These are phyloP conservation scores for Acanthopleura granulata DNA, from an alignment of 2,888 invertebrate species.

Conservation along the genomic window DNA sequence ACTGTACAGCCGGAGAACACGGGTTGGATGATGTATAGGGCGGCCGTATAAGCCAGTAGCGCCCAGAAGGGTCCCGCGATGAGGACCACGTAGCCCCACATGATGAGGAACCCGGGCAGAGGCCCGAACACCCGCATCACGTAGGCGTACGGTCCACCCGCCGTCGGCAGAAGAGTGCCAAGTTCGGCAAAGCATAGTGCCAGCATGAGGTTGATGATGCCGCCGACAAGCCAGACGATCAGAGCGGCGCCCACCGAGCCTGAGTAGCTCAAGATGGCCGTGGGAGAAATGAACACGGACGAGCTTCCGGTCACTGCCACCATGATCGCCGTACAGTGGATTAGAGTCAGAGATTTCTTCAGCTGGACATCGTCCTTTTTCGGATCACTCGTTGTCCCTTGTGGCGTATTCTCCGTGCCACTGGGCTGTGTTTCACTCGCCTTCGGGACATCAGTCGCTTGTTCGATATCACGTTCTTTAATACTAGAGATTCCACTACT, in stretches of 20 bases:
- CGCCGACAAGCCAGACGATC: constrained; percentile 95
- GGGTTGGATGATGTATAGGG: constrained; percentile 59
- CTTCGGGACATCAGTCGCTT: neutral
- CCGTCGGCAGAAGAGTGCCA: constrained; percentile 77
- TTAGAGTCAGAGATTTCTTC: constrained; percentile 52
- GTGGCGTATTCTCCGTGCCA: neutral
- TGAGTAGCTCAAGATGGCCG: constrained; percentile 86
- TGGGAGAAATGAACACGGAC: constrained; percentile 94
- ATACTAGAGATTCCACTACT: constrained; percentile 5
- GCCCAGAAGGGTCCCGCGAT: constrained; percentile 69
- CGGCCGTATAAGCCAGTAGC: constrained; percentile 70
- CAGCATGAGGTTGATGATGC: constrained; percentile 76
- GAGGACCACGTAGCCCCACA: constrained; percentile 71
- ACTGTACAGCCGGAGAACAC: constrained; percentile 52
- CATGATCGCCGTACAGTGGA: constrained; percentile 55
- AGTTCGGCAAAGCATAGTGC: constrained; percentile 84
- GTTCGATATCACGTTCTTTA: neutral
- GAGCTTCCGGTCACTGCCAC: constrained; percentile 59
- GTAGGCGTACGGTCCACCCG: constrained; percentile 87
- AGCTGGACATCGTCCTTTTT: constrained; percentile 24
- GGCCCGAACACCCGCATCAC: constrained; percentile 67
- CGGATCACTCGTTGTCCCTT: neutral
- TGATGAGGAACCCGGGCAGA: constrained; percentile 73
- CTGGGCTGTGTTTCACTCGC: neutral
- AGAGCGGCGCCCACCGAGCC: constrained; percentile 96